Conservation (phyloP, 2,888 invertebrate species). For the Tineola bisselliella region DNA sequence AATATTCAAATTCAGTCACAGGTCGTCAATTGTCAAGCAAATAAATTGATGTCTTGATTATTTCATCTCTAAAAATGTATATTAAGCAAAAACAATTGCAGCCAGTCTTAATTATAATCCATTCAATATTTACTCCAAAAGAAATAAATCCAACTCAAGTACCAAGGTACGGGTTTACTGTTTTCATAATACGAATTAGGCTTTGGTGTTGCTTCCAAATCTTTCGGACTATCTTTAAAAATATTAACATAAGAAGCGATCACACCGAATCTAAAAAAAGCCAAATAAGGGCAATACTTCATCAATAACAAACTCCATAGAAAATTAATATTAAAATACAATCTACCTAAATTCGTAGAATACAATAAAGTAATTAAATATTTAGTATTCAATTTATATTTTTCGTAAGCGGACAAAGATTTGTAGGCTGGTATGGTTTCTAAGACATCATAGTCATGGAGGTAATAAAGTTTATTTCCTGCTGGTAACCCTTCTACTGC, state of each 20-base stretch:
- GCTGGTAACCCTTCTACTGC: constrained; percentile 34
- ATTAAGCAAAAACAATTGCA: neutral
- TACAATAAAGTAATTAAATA: constrained; percentile 33
- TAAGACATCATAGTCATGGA: constrained; percentile 46
- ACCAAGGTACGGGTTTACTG: constrained; percentile 31
- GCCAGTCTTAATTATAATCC: neutral
- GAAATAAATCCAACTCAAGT: constrained; percentile 18
- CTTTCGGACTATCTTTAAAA: constrained; percentile 46
- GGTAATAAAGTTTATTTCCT: constrained; percentile 35
- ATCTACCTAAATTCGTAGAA: constrained; percentile 60
- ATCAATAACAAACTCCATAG: constrained; percentile 69
- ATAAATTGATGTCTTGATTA: too few species aligned
- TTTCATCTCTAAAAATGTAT: too few species aligned
- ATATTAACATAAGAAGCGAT: constrained; percentile 70
- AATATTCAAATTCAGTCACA: too few species aligned
- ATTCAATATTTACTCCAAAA: constrained; percentile 2
- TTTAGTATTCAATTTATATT: constrained; percentile 32
- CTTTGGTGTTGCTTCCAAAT: constrained; percentile 35
- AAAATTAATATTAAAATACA: constrained; percentile 71
- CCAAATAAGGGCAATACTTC: constrained; percentile 74
- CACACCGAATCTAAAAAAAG: constrained; percentile 72
- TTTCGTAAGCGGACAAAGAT: constrained; percentile 29
- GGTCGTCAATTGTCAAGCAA: too few species aligned
- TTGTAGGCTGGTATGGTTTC: constrained; percentile 56
- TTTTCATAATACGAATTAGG: constrained; percentile 40